Base-by-base conservation (phyloP, 2,888 invertebrate species). In the Megamerina dolium region DNA sequence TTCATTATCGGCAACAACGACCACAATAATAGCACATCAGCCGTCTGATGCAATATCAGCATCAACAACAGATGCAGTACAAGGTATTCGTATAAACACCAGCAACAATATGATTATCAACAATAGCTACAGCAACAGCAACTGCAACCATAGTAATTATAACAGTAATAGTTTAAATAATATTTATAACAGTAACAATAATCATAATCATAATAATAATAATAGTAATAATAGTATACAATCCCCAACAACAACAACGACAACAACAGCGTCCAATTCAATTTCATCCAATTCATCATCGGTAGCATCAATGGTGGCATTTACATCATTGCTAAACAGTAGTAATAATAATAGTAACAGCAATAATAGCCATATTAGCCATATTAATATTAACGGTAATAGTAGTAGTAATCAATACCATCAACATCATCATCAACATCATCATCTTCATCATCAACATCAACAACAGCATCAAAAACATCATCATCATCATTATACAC, bases 41-140 rank as follows among this genome's bases (percentile, higher is more conserved):
- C 45, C 50, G 47, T n/a, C n/a, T n/a, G n/a, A n/a, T n/a, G n/a
- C n/a, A n/a, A n/a, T n/a, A n/a, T n/a, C n/a, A n/a, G n/a, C n/a
- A n/a, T n/a, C n/a, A n/a, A n/a, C n/a, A n/a, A n/a, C n/a, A n/a
- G n/a, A n/a, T n/a, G n/a, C n/a, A n/a, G n/a, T n/a, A n/a, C 50
- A 49, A 50, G 52, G 52, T 52, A 52, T 52, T 48, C 52, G 50
- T 44, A 52, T 52, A 50, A 48, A 42, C 44, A 45, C 43, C 46
- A 50, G 46, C 45, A 49, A 43, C 42, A 53, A 41, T 43, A 50
- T 30, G 42, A 50, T 36, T 44, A 45, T 39, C 41, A 48, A 38
- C 41, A 46, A 35, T 40, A 48, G 34, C 48, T 51, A 19, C 39
- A 45, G 8, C 39, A 43, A 9, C 30, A 44, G 18, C 34, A 41